Percentiles rank a stretch among this genome's conserved stretches.
Evolutionary conservation across 2,888 invertebrate species (phyloP).

Genomic region (Podabrus alpinus): DNA sequence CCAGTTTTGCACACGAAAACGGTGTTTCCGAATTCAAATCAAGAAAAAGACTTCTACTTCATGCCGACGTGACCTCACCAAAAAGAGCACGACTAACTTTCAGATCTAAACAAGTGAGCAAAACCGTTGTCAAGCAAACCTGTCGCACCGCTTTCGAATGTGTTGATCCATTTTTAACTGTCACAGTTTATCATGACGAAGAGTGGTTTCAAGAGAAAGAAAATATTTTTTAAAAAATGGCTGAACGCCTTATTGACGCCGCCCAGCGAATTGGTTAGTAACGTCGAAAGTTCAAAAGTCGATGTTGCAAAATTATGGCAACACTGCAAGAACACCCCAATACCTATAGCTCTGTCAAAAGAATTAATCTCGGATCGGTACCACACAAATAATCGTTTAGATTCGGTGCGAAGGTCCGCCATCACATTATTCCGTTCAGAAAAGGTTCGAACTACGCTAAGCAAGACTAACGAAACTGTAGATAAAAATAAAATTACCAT

Average conservation of each 20-base stretch:
- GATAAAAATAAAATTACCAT: slow-evolving; percentile 76
- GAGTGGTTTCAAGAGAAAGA: slow-evolving; percentile 72
- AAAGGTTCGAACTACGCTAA: slow-evolving; percentile 63
- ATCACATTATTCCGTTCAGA: slow-evolving; percentile 39
- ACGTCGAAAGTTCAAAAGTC: slow-evolving; percentile 63
- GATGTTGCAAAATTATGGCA: slow-evolving; percentile 78
- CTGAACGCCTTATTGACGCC: slow-evolving; percentile 77
- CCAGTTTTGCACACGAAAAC: background rate
- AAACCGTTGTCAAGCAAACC: slow-evolving; percentile 3
- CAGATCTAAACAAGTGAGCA: slow-evolving; percentile 9
- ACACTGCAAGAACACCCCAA: slow-evolving; percentile 68
- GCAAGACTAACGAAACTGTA: slow-evolving; percentile 71
- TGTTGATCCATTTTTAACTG: slow-evolving; percentile 69
- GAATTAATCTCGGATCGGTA: slow-evolving; percentile 71
- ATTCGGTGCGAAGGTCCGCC: slow-evolving; percentile 68
- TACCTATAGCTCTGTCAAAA: slow-evolving; percentile 70
- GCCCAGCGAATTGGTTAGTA: slow-evolving; percentile 72
- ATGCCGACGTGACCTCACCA: background rate
- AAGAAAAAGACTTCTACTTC: background rate
- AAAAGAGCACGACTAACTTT: background rate
- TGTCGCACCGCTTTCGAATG: slow-evolving; percentile 10
- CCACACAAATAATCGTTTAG: slow-evolving; percentile 68
- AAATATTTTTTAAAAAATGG: slow-evolving; percentile 76
- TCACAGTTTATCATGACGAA: slow-evolving; percentile 70
- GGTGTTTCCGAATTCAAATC: background rate